A percentile compares a stretch with the other conserved stretches of the same genome.
These are phyloP conservation scores for Papilio machaon DNA, from an alignment of 1,140 invertebrate genomes.

Conservation along the genomic window DNA sequence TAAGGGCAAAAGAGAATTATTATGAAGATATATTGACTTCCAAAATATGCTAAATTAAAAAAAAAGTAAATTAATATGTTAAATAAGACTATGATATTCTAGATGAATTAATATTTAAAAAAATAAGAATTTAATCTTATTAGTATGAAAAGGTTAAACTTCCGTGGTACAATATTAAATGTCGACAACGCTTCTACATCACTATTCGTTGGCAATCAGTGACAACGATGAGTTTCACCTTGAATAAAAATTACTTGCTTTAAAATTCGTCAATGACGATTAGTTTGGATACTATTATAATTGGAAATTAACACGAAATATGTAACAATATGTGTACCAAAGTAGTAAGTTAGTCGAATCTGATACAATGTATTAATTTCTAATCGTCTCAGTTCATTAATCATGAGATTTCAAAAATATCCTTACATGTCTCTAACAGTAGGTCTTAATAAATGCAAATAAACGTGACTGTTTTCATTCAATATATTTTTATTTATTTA, in stretches of 20 bases:
- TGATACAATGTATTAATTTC: too few species aligned
- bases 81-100: too few species aligned
- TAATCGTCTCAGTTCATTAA: too few species aligned
- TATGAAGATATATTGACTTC: too few species aligned
- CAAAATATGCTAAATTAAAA: too few species aligned
- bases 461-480: not conserved
- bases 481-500: not conserved
- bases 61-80: too few species aligned
- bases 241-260: conserved; percentile 19
- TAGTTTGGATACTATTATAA: not conserved
- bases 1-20: too few species aligned
- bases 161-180: not conserved
- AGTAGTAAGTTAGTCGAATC: too few species aligned
- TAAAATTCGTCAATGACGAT: conserved; percentile 25
- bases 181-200: not conserved
- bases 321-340: not conserved
- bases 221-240: conserved; percentile 6
- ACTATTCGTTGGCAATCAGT: conserved; percentile 22
- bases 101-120: not conserved
- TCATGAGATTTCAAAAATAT: not conserved
- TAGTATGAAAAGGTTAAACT: not conserved
- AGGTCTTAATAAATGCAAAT: not conserved
- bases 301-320: not conserved
- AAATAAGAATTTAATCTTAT: not conserved
- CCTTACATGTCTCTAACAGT: not conserved